A percentile compares a stretch with the other conserved stretches of the same genome.
Conservation (phyloP, 2,797 vertebrate species). For the Australoheros facetus region DNA sequence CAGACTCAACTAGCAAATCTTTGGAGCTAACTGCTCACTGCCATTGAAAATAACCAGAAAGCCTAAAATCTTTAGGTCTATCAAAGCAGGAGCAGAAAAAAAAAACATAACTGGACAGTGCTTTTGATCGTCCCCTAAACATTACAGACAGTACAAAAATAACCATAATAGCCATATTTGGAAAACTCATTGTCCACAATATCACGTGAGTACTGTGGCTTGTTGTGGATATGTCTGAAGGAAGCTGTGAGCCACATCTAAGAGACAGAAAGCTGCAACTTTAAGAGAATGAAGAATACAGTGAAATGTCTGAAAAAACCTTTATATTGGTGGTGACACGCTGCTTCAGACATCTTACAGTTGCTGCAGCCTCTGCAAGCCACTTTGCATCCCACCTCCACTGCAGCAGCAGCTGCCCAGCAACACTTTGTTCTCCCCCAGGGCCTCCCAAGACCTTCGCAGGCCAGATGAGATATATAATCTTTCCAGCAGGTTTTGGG, state of each 20-base stretch:
- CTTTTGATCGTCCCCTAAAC: not conserved
- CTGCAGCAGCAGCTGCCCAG: not conserved
- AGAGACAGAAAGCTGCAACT: not conserved
- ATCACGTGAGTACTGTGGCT: not conserved
- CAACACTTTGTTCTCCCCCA: not conserved
- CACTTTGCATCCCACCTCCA: not conserved
- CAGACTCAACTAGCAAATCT: not conserved
- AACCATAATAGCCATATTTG: not conserved
- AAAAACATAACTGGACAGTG: not conserved
- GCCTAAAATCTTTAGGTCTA: not conserved
- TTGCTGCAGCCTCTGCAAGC: too few species aligned
- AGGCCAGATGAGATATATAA: rapidly evolving
- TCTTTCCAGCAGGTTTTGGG: rapidly evolving
- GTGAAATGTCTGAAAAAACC: not conserved
- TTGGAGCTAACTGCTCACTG: not conserved
- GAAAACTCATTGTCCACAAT: not conserved
- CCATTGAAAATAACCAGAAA: not conserved
- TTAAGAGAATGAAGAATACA: not conserved
- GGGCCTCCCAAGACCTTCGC: not conserved
- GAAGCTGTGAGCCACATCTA: not conserved
- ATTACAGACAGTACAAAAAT: not conserved
- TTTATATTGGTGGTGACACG: not conserved
- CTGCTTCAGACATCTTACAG: not conserved
- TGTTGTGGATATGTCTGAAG: not conserved
- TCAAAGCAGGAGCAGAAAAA: not conserved